Percentiles rank a stretch among this genome's conserved stretches.
phyloP scores from a whole-genome alignment of 2,113 vertebrate species.

The Tylochromis polylepis region DNA sequence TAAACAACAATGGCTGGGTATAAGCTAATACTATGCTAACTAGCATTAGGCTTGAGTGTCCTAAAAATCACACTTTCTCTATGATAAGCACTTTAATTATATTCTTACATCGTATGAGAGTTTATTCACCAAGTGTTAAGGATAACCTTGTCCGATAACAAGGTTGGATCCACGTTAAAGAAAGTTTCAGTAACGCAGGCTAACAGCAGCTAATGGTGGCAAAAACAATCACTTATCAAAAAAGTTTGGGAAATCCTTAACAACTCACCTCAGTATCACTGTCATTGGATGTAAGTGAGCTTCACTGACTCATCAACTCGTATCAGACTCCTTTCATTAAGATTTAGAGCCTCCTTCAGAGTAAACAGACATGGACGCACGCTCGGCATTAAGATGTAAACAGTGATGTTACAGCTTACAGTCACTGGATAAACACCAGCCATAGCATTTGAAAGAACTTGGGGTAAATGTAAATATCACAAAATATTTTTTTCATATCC shows the following conservation, averaged over 20 bases:
- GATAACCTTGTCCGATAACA: background rate
- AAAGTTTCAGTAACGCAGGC: background rate
- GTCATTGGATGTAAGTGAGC: background rate
- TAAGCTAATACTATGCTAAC: background rate
- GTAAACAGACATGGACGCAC: background rate
- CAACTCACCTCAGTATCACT: background rate
- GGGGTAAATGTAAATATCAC: background rate
- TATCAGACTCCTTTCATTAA: background rate
- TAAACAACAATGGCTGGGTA: background rate
- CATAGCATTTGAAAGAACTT: fast-evolving
- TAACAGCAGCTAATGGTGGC: background rate
- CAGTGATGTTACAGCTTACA: background rate
- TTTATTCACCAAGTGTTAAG: fast-evolving
- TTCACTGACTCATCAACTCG: background rate
- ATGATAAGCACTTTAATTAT: background rate
- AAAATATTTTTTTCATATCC: background rate
- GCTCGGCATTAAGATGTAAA: background rate
- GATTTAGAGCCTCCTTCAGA: background rate
- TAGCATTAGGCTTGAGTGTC: background rate
- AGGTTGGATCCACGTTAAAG: background rate
- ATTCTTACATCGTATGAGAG: fast-evolving
- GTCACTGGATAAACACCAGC: background rate
- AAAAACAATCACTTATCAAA: background rate
- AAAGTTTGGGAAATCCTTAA: background rate
- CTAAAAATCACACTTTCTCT: background rate